These are phyloP conservation scores for Cepaea nemoralis DNA, from an alignment of 1,140 invertebrate species.

Conservation along the genomic window DNA sequence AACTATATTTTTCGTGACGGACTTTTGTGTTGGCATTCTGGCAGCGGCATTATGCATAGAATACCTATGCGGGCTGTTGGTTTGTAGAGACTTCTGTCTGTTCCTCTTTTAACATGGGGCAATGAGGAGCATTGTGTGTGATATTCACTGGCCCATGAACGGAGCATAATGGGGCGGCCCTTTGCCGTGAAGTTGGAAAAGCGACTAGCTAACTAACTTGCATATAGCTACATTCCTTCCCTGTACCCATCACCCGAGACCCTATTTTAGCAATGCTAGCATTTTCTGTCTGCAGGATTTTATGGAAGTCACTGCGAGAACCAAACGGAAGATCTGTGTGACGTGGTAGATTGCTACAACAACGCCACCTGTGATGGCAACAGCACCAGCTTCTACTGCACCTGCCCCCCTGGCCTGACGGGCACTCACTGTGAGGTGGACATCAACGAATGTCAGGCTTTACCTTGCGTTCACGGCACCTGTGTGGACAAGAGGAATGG, in stretches of 20 bases:
- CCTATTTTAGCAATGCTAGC: not conserved
- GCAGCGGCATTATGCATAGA: too few species aligned
- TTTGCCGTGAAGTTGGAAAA: too few species aligned
- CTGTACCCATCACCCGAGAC: not conserved
- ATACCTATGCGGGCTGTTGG: too few species aligned
- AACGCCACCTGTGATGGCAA: conserved; percentile 49
- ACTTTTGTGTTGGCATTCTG: too few species aligned
- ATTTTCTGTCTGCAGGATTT: conserved; percentile 36
- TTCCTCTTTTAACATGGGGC: too few species aligned
- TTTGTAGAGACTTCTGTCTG: too few species aligned
- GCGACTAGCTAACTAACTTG: too few species aligned
- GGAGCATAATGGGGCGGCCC: too few species aligned
- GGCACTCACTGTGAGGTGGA: conserved; percentile 55
- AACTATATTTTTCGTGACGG: too few species aligned
- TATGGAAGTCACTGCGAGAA: conserved; percentile 38
- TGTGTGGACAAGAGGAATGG: conserved; percentile 53
- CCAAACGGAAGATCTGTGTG: conserved; percentile 42
- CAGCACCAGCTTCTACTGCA: conserved; percentile 47
- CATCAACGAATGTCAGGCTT: conserved; percentile 51
- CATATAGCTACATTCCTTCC: not conserved
- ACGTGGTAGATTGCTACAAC: conserved; percentile 46
- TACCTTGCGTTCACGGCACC: conserved; percentile 51
- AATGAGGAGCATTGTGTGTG: too few species aligned
- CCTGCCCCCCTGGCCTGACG: conserved; percentile 53
- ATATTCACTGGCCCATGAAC: too few species aligned